A percentile compares a stretch with the other conserved stretches of the same genome.
Conservation (phyloP, 2,797 vertebrate species). For the Nannoperca obscura region DNA sequence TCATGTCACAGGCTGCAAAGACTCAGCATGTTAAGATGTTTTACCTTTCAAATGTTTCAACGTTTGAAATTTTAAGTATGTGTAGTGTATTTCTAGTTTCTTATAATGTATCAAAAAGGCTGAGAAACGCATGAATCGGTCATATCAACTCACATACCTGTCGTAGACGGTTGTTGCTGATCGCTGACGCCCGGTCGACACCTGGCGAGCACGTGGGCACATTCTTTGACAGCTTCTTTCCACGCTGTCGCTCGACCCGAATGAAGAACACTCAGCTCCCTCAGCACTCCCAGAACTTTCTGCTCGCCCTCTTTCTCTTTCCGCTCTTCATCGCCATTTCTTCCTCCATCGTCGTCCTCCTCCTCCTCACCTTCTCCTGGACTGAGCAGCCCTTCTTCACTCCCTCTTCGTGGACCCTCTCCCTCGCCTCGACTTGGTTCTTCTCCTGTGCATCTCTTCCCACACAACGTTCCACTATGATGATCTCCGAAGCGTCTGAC, state of each 20-base stretch:
- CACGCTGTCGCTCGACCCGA: constrained; percentile 59
- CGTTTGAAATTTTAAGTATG: not conserved
- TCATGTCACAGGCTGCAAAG: no score
- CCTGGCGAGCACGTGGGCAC: constrained; percentile 22
- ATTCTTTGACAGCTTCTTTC: constrained; percentile 62
- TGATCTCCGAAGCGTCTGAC: constrained; percentile 26
- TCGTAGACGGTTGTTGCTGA: constrained; percentile 10
- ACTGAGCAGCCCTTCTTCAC: constrained; percentile 17
- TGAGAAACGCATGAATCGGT: not conserved
- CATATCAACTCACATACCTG: constrained; percentile 27
- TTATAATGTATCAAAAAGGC: not conserved
- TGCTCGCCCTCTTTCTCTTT: constrained; percentile 39
- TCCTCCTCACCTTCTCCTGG: constrained; percentile 14
- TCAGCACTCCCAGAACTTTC: constrained; percentile 62
- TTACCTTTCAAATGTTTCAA: not conserved
- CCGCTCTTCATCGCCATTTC: not conserved
- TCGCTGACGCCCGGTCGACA: constrained; percentile 43
- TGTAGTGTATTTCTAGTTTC: not conserved
- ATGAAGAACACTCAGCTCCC: constrained; percentile 64
- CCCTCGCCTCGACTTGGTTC: not conserved
- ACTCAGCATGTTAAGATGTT: no score
- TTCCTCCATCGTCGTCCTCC: constrained; percentile 15
- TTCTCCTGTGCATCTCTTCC: not conserved
- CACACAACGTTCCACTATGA: not conserved
- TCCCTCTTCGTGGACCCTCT: not conserved